Percentiles rank a stretch among this genome's conserved stretches.
Evolutionary conservation across 1,140 invertebrate genomes (phyloP).

Genomic region (Pemphigus obesinymphae): DNA sequence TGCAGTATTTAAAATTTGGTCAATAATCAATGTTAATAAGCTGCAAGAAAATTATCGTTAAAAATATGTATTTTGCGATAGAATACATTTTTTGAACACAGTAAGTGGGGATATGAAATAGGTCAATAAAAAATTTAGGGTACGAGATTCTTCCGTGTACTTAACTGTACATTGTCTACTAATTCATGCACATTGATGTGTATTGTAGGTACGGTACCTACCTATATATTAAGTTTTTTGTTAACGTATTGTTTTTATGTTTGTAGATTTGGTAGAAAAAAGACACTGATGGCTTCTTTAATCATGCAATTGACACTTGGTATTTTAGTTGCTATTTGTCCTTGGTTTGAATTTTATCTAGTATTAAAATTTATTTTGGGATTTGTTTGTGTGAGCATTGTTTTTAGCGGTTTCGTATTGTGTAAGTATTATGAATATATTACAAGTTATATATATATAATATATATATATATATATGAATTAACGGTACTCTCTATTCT

Average conservation of each 20-base stretch:
- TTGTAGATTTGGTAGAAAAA: constrained; percentile 68
- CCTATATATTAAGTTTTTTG: too few relatives aligned
- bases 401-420: constrained; percentile 67
- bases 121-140: too few relatives aligned
- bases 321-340: constrained; percentile 58
- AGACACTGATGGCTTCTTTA: constrained; percentile 64
- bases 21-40: too few relatives aligned
- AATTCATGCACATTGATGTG: too few relatives aligned
- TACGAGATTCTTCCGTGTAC: too few relatives aligned
- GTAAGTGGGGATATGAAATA: too few relatives aligned
- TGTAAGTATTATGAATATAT: constrained; percentile 48
- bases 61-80: too few relatives aligned
- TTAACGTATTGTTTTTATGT: neutral
- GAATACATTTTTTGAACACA: too few relatives aligned
- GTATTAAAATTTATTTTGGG: constrained; percentile 60
- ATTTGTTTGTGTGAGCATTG: constrained; percentile 66
- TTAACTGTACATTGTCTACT: neutral
- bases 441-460: too few relatives aligned
- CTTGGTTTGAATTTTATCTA: constrained; percentile 62
- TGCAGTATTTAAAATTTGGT: too few relatives aligned
- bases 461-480: neutral
- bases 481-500: neutral
- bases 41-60: too few relatives aligned
- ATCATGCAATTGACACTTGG: constrained; percentile 61
- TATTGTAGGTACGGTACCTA: too few relatives aligned